Percentiles rank a stretch among this genome's conserved stretches.
Conservation (phyloP, 1,140 invertebrate genomes). For the Ceratosolen solmsi region DNA sequence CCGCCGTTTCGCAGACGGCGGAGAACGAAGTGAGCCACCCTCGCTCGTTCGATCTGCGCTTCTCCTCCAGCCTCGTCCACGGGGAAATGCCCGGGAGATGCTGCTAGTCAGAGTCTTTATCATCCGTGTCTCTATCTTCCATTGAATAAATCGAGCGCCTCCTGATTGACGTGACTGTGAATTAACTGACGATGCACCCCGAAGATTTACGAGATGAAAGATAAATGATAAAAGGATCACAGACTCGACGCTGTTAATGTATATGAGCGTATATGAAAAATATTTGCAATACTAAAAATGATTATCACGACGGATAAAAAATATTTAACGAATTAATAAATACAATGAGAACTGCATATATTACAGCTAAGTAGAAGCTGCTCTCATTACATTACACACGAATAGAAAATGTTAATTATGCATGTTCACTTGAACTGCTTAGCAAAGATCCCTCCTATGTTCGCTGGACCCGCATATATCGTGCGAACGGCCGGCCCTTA, state of each 20-base stretch:
- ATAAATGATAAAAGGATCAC: background rate
- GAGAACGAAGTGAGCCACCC: background rate
- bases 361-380: background rate
- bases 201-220: background rate
- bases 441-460: background rate
- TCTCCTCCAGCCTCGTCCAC: no score
- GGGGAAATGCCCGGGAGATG: background rate
- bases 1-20: background rate
- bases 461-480: slow-evolving; percentile 43
- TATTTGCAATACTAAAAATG: background rate
- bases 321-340: background rate
- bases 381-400: background rate
- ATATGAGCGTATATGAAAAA: no score
- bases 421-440: background rate
- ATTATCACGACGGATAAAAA: background rate
- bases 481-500: slow-evolving; percentile 29
- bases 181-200: background rate
- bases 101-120: background rate
- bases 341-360: background rate
- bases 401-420: slow-evolving; percentile 32
- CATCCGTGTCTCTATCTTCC: no score
- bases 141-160: background rate
- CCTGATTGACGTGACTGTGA: background rate
- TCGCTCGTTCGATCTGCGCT: background rate
- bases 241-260: no score